Percentiles rank a stretch among this genome's conserved stretches.
These are phyloP conservation scores for Aphelenchoides fujianensis DNA, from an alignment of 1,140 invertebrate species.

Conservation along the genomic window DNA sequence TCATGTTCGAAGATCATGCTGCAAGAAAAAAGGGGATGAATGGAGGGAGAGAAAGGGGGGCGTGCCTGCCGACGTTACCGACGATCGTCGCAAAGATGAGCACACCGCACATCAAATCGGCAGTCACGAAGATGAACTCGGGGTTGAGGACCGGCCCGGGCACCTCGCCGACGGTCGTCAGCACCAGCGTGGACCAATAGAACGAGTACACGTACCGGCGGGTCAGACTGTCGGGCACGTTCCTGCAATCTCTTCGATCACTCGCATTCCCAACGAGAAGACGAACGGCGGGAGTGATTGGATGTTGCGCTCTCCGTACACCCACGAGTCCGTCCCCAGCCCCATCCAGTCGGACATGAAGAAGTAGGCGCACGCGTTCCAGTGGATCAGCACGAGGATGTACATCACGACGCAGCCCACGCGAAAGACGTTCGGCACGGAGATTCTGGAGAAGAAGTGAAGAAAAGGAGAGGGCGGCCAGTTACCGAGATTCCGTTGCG, in stretches of 20 bases:
- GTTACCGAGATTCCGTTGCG: slow-evolving; percentile 34
- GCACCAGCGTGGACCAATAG: slow-evolving; percentile 90
- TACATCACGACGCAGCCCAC: slow-evolving; percentile 70
- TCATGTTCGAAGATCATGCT: slow-evolving; percentile 97
- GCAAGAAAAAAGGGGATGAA: no score
- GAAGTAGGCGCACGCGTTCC: slow-evolving; percentile 93
- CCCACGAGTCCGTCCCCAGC: slow-evolving; percentile 85
- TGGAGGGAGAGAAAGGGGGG: no score
- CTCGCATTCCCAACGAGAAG: not conserved
- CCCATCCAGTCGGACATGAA: slow-evolving; percentile 77
- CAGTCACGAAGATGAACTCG: slow-evolving; percentile 82
- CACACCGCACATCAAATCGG: slow-evolving; percentile 82
- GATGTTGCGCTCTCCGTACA: slow-evolving; percentile 64
- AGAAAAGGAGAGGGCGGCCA: slow-evolving; percentile 65
- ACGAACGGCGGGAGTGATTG: slow-evolving; percentile 52
- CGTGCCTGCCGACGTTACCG: slow-evolving; percentile 75
- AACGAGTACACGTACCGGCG: slow-evolving; percentile 74
- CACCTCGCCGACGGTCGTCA: slow-evolving; percentile 81
- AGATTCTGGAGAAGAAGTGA: slow-evolving; percentile 73
- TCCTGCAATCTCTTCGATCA: slow-evolving; percentile 29
- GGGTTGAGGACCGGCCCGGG: slow-evolving; percentile 67
- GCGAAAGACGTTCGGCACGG: slow-evolving; percentile 74
- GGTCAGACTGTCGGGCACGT: slow-evolving; percentile 41
- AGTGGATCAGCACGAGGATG: slow-evolving; percentile 88
- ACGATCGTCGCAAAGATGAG: slow-evolving; percentile 82